Evolutionary conservation across 1,140 invertebrate species (phyloP).

Genomic region (Caerostris extrusa): DNA sequence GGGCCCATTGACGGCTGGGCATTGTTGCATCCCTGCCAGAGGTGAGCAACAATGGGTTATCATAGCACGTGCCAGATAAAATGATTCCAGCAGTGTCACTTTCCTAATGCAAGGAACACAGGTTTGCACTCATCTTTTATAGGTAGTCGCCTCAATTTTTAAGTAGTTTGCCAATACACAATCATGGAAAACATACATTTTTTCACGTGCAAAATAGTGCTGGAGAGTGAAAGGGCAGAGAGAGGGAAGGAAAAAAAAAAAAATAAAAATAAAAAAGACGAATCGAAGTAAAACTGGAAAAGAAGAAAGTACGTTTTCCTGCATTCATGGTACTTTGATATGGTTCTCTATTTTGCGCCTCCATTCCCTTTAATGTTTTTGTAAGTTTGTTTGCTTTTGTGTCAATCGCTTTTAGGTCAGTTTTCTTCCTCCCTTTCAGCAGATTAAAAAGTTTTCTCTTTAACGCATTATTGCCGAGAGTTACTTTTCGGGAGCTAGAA

Average conservation of each 20-base stretch:
- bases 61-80: conserved; percentile 75
- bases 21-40: conserved; percentile 67
- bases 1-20: conserved; percentile 62
- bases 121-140: conserved; percentile 78
- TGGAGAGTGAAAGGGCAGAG: conserved; percentile 36
- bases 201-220: conserved; percentile 77
- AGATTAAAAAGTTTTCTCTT: conserved; percentile 78
- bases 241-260: not conserved
- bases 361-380: conserved; percentile 74
- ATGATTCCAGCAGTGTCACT: conserved; percentile 69
- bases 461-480: conserved; percentile 77
- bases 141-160: conserved; percentile 76
- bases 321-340: conserved; percentile 67
- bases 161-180: conserved; percentile 77
- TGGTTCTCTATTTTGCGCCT: conserved; percentile 53
- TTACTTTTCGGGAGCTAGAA: conserved; percentile 65
- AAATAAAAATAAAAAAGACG: conserved; percentile 41
- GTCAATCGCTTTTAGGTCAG: conserved; percentile 76
- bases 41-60: conserved; percentile 50
- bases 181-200: conserved; percentile 75
- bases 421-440: conserved; percentile 76
- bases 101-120: conserved; percentile 72
- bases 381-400: conserved; percentile 77
- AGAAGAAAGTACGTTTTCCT: conserved; percentile 62
- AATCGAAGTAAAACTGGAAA: conserved; percentile 15